These are phyloP conservation scores for Cryptotis parvus DNA, from an alignment of 2,113 vertebrate genomes.

Conservation along the genomic window DNA sequence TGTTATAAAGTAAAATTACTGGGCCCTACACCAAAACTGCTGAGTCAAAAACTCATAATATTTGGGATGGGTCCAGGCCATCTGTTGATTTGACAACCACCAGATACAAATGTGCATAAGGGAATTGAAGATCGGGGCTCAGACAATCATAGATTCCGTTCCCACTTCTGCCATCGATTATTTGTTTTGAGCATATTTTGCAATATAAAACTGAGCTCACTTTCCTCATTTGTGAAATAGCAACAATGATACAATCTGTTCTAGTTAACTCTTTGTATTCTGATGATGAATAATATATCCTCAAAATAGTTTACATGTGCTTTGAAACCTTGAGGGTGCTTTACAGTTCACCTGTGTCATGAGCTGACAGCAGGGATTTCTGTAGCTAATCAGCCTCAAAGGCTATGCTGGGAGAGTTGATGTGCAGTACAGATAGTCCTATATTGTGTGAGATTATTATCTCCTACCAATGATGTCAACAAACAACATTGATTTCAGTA, in stretches of 20 bases:
- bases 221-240: neutral
- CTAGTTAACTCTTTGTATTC: neutral
- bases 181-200: rapidly evolving
- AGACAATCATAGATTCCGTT: rapidly evolving
- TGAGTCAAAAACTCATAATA: neutral
- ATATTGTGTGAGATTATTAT: too few species aligned
- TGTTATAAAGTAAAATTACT: neutral
- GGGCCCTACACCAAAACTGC: neutral
- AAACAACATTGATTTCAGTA: neutral
- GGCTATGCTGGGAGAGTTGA: rapidly evolving
- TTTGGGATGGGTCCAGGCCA: too few species aligned
- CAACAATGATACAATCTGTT: neutral
- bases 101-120: rapidly evolving
- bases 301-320: neutral
- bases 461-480: neutral
- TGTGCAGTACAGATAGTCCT: neutral
- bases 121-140: too few species aligned
- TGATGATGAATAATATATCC: neutral
- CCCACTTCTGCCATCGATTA: neutral
- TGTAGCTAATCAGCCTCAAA: neutral
- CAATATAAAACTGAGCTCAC: neutral
- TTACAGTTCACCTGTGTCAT: rapidly evolving
- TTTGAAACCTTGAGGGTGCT: neutral
- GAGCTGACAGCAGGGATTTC: neutral
- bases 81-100: rapidly evolving